These are phyloP conservation scores for Eudemis profundana DNA, from an alignment of 2,888 invertebrate species.

Conservation along the genomic window DNA sequence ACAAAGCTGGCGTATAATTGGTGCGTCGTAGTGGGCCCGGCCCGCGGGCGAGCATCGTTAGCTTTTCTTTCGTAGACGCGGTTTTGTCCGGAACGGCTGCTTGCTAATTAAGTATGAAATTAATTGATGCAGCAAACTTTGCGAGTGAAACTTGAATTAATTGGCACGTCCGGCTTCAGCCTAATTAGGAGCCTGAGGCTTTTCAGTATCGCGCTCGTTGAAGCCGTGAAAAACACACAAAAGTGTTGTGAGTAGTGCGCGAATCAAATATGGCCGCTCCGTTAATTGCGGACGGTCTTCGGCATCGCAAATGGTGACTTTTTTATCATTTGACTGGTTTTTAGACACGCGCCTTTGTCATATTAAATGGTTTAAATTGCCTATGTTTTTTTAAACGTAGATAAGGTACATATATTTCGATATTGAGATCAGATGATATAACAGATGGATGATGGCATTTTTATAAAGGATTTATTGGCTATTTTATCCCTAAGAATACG, in stretches of 20 bases:
- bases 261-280: conserved; percentile 48
- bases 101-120: conserved; percentile 86
- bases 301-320: not conserved
- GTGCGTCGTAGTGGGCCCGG: conserved; percentile 72
- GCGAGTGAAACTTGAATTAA: conserved; percentile 85
- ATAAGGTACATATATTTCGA: not conserved
- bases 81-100: conserved; percentile 76
- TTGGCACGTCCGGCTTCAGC: conserved; percentile 85
- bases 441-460: too few species aligned
- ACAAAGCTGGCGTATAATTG: conserved; percentile 76
- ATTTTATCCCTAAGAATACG: too few species aligned
- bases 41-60: conserved; percentile 78
- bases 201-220: conserved; percentile 82
- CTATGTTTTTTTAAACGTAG: too few species aligned
- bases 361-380: not conserved
- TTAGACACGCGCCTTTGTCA: not conserved
- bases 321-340: not conserved
- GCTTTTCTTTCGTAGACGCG: conserved; percentile 80
- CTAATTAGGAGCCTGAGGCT: conserved; percentile 85
- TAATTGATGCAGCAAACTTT: conserved; percentile 86
- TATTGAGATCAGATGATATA: not conserved
- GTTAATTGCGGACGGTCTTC: conserved; percentile 6
- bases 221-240: conserved; percentile 82
- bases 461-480: too few species aligned
- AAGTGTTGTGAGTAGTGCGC: conserved; percentile 74